Evolutionary conservation across 2,888 invertebrate genomes (phyloP).

Genomic region (Campoplex nolae): DNA sequence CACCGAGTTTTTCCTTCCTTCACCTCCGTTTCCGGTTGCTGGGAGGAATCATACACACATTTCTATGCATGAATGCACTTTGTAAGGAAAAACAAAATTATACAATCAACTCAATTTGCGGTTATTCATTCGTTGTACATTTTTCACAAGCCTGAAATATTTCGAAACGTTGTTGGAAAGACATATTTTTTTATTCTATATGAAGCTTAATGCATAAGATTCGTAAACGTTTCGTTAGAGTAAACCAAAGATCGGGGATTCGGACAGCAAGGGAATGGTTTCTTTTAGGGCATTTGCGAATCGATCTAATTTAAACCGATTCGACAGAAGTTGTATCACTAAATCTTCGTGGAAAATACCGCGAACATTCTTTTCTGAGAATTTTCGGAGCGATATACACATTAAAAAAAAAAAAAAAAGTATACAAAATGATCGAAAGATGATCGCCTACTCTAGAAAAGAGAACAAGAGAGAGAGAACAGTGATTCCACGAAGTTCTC

Average conservation of each 20-base stretch:
- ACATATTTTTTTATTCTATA: neutral
- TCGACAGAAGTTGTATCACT: no score
- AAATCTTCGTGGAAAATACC: neutral
- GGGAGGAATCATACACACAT: neutral
- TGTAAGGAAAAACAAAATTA: neutral
- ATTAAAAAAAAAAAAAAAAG: slow-evolving; percentile 26
- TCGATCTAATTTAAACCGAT: no score
- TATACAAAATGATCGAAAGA: slow-evolving; percentile 55
- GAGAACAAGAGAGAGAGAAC: neutral
- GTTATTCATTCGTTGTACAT: neutral
- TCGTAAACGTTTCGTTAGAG: no score
- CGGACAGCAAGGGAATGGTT: no score
- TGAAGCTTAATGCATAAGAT: neutral
- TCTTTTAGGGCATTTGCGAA: no score
- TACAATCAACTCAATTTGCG: neutral
- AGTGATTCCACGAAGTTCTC: slow-evolving; percentile 56
- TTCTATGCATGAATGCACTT: neutral
- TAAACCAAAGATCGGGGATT: no score
- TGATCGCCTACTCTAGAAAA: slow-evolving; percentile 20
- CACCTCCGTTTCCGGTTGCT: slow-evolving; percentile 43
- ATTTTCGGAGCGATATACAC: slow-evolving; percentile 21
- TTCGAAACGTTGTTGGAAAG: no score
- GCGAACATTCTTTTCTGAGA: neutral
- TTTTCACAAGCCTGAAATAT: no score
- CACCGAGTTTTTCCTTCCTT: slow-evolving; percentile 38